Base-by-base conservation (phyloP, 1,140 invertebrate genomes). In the Nephila pilipes region DNA sequence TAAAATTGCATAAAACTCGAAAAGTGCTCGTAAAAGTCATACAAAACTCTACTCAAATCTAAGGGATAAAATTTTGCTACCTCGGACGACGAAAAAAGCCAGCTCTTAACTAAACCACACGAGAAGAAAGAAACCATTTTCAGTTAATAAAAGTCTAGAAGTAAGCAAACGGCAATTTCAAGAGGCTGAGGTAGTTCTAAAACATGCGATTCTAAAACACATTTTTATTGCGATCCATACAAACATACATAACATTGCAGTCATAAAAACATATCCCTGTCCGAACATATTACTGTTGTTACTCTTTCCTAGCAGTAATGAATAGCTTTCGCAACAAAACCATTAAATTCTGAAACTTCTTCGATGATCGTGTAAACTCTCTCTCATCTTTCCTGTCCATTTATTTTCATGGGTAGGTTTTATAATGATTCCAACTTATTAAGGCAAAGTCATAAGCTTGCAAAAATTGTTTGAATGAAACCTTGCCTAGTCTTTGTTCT, bases 141-240 rank as follows among this genome's bases (percentile, higher is more conserved):
- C 80, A 81, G 80, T 81, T 81, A 81, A 81, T 81, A 81, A 81
- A 81, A 81, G 20, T 25, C 36, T 22, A n/a, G 20, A n/a, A n/a
- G 36, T 22, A 81, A 75, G 80, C 22, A 81, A 81, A 14, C 22
- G 36, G 2, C 80, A 20, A 25, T 81, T 46, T 54, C 22, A 54
- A 46, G 36, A 18, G 38, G 38, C 36, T 16, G 79, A 16, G 29
- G 20, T 46, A 10, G 46, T 46, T 46, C 46, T 46, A 46, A 46
- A 81, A 25, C 80, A 81, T n/a, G 36, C 1, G 46, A 46, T 20
- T 81, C 36, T 81, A 54, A 54, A 54, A 54, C 54, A 55, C 80
- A 54, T 55, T 81, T 81, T 81, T 81, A 81, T 54, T 54, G n/a
- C 80, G 80, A 81, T 54, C 36, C 80, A 54, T 81, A 20, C 36